These are phyloP conservation scores for Astropecten irregularis DNA, from an alignment of 53 echinoderm and acorn worm species.

Conservation along the genomic window DNA sequence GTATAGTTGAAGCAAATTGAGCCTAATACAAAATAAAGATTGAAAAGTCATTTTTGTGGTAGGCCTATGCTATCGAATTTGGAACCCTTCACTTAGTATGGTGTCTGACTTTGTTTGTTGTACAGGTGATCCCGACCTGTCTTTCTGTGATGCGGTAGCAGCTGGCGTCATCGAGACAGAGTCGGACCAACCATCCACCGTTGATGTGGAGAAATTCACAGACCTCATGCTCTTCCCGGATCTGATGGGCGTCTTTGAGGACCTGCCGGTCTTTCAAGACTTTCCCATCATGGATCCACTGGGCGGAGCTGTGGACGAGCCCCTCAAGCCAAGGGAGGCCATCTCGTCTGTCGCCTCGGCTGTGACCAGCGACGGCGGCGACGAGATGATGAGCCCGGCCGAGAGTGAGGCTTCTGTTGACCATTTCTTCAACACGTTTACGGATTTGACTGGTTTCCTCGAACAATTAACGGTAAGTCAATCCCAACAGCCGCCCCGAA, in stretches of 20 bases:
- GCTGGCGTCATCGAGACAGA: slow-evolving; percentile 63
- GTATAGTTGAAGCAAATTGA: no score
- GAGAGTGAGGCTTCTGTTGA: slow-evolving; percentile 73
- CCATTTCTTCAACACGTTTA: slow-evolving; percentile 83
- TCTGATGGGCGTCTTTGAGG: slow-evolving; percentile 61
- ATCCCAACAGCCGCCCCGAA: no score
- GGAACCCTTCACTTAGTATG: no score
- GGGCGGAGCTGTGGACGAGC: slow-evolving; percentile 27
- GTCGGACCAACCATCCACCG: slow-evolving; percentile 70
- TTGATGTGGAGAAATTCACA: slow-evolving; percentile 60
- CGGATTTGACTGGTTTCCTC: slow-evolving; percentile 71
- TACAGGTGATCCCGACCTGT: slow-evolving; percentile 80
- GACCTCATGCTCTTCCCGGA: slow-evolving; percentile 72
- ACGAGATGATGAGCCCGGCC: slow-evolving; percentile 73
- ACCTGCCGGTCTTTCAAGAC: slow-evolving; percentile 1
- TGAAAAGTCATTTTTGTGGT: no score
- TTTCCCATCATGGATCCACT: slow-evolving; percentile 18
- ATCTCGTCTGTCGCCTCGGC: slow-evolving; percentile 35
- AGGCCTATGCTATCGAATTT: no score
- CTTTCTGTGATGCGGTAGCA: slow-evolving; percentile 64
- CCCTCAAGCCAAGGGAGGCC: slow-evolving; percentile 28
- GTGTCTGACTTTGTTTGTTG: no score
- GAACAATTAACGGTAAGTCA: slow-evolving; percentile 54
- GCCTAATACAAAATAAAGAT: no score
- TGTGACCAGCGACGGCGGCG: slow-evolving; percentile 47